Evolutionary conservation across 2,113 vertebrate species (phyloP), one percentile per base, ranked within the genome.

Genomic region (Chaetorhynchus papuensis): DNA sequence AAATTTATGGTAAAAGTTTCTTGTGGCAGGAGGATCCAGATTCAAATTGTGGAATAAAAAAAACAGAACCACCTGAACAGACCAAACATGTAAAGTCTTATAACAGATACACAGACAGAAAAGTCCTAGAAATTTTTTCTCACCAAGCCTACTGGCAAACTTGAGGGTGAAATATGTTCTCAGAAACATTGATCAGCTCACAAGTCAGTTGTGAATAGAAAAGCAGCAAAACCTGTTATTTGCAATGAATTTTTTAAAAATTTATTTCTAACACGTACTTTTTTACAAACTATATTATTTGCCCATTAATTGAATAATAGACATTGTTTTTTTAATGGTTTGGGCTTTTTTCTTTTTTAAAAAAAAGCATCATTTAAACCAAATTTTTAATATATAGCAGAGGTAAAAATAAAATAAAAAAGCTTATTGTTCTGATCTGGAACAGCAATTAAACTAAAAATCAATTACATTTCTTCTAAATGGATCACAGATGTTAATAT

Each of bases 401-500:
- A 44, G 7, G 8, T 20, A 11, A 22, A 52, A 33, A 41, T 20
- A 15, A 22, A 18, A 20, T 21, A 8, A 42, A 45, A 35, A 15
- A 35, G 7, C 8, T 69, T 59, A 89, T 92, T 96, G 31, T 76
- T 89, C 57, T 61, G 41, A 37, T 90, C n/a, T 52, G 9, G 9
- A 91, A 74, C 15, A 4, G 8, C 35, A 94, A 83, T 90, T 91
- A 94, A 86, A 24, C 3, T 50, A 66, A 95, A 90, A 92, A 90
- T 42, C 75, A 91, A 86, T 80, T 88, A 33, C 10, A 64, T 66
- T 87, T 94, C 37, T 54, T 92, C 31, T 64, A 88, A 93, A 70
- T 87, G 37, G 19, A 93, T 87, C 66, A 83, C 53, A 93, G 72
- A 91, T 93, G 79, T 97, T 91, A 88, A 53, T 83, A 86, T 92